Evolutionary conservation across 1,140 invertebrate species (phyloP).

Genomic region (Pseudoatta argentina): DNA sequence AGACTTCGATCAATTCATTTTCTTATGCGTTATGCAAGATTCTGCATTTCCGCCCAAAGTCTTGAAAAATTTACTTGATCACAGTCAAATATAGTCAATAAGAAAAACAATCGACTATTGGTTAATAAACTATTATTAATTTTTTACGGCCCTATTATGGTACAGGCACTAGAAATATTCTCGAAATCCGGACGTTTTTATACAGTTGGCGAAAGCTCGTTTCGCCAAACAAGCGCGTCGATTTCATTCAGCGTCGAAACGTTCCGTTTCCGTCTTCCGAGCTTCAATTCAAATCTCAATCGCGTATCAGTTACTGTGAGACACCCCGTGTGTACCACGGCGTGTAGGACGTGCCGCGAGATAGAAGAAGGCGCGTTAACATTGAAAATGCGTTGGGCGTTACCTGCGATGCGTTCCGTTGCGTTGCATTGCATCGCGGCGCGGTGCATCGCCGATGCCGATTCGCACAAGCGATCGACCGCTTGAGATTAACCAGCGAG

Average conservation of each 20-base stretch:
- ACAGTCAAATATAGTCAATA: too few relatives aligned
- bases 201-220: not conserved
- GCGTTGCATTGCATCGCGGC: not conserved
- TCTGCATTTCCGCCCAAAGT: too few relatives aligned
- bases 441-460: not conserved
- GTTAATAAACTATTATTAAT: too few relatives aligned
- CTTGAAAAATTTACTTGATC: too few relatives aligned
- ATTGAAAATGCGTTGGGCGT: slow-evolving; percentile 30
- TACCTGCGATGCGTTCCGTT: not conserved
- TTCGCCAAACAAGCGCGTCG: not conserved
- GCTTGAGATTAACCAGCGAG: not conserved
- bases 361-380: slow-evolving; percentile 30
- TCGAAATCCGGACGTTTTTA: not conserved
- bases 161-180: not conserved
- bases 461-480: not conserved
- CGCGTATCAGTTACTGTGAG: not conserved
- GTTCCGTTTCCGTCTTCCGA: not conserved
- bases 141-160: too few relatives aligned
- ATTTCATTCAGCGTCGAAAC: not conserved
- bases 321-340: not conserved
- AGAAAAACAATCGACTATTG: too few relatives aligned
- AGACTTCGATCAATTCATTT: too few relatives aligned
- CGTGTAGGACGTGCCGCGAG: not conserved
- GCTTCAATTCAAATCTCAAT: not conserved
- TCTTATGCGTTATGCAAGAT: too few relatives aligned